These are phyloP conservation scores for Stichopus horrens DNA, from an alignment of 53 echinoderm and acorn worm species.

Conservation along the genomic window DNA sequence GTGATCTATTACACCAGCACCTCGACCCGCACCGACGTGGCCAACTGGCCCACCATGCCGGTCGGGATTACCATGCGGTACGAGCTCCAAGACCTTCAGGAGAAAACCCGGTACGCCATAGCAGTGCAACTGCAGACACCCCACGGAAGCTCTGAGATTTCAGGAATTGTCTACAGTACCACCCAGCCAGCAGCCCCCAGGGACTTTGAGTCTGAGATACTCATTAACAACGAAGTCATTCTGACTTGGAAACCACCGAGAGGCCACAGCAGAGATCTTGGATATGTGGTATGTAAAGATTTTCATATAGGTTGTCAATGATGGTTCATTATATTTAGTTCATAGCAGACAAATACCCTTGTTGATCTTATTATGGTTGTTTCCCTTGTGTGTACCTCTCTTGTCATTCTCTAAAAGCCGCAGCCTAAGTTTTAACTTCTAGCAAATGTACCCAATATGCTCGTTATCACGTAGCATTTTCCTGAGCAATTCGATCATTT, in stretches of 20 bases:
- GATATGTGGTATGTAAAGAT: slow-evolving; percentile 25
- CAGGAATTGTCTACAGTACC: slow-evolving; percentile 58
- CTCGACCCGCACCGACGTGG: slow-evolving; percentile 45
- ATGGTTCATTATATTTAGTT: not conserved
- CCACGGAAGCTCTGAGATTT: slow-evolving; percentile 75
- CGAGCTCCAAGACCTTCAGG: slow-evolving; percentile 65
- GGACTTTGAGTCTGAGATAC: slow-evolving; percentile 52
- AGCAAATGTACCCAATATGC: too few relatives aligned
- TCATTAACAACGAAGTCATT: slow-evolving; percentile 52
- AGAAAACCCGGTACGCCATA: slow-evolving; percentile 68
- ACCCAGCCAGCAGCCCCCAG: slow-evolving; percentile 61
- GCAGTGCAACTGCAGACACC: slow-evolving; percentile 71
- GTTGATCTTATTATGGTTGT: not conserved
- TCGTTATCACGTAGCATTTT: too few relatives aligned
- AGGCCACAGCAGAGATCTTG: slow-evolving; percentile 37
- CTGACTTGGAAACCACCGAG: slow-evolving; percentile 67
- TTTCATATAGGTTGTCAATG: not conserved
- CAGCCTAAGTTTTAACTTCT: too few relatives aligned
- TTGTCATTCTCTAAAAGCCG: too few relatives aligned
- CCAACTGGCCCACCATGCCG: slow-evolving; percentile 56
- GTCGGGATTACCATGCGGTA: slow-evolving; percentile 52
- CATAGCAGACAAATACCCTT: not conserved
- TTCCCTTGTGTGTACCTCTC: too few relatives aligned
- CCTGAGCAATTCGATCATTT: too few relatives aligned
- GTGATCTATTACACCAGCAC: slow-evolving; percentile 72